These are phyloP conservation scores for Drosophila chauvacae DNA, from an alignment of 1,140 invertebrate species.

Conservation along the genomic window DNA sequence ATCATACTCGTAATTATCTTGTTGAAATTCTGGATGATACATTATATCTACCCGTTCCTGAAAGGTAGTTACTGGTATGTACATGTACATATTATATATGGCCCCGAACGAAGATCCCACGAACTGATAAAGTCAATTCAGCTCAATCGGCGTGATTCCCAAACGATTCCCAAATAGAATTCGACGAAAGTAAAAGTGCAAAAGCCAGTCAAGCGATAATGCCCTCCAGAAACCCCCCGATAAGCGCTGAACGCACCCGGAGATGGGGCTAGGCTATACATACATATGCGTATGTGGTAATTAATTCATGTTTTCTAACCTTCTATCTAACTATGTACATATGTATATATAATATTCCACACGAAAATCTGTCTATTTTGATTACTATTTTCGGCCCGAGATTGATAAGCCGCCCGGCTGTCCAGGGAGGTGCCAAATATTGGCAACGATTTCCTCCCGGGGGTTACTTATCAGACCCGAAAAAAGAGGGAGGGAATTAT, in stretches of 20 bases:
- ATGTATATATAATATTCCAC: not conserved
- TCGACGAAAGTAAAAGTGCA: slow-evolving; percentile 60
- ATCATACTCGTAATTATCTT: not conserved
- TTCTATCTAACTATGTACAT: not conserved
- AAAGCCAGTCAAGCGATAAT: slow-evolving; percentile 39
- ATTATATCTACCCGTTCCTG: slow-evolving; percentile 1
- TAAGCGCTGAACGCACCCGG: slow-evolving; percentile 34
- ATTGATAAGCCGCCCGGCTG: slow-evolving; percentile 24
- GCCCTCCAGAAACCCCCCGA: slow-evolving; percentile 7
- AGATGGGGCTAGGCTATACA: not conserved
- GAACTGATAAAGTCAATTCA: slow-evolving; percentile 24
- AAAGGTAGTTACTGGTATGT: not conserved
- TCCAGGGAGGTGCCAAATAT: slow-evolving; percentile 3
- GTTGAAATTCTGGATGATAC: not conserved
- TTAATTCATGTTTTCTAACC: slow-evolving; percentile 40
- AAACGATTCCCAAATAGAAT: slow-evolving; percentile 5
- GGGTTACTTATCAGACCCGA: slow-evolving; percentile 13
- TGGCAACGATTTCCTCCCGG: not conserved
- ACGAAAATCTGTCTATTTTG: slow-evolving; percentile 11
- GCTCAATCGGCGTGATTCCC: slow-evolving; percentile 24
- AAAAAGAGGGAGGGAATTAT: slow-evolving; percentile 4
- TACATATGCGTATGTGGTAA: not conserved
- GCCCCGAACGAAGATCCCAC: slow-evolving; percentile 2
- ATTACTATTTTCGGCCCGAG: slow-evolving; percentile 28
- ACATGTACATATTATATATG: not conserved